A percentile compares a stretch with the other conserved stretches of the same genome.
phyloP scores from a whole-genome alignment of 1,140 invertebrate genomes.

The Heliothis virescens region DNA sequence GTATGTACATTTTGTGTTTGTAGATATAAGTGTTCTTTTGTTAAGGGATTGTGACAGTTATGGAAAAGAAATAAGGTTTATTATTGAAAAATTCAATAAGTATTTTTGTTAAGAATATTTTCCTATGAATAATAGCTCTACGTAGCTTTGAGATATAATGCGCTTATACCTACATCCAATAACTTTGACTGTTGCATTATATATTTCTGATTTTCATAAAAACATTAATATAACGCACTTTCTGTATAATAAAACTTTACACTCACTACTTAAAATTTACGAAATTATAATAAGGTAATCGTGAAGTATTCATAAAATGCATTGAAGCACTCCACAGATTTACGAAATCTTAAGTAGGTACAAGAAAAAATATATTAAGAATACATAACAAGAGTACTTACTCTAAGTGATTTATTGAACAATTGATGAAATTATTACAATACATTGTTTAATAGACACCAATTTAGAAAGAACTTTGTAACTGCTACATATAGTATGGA shows the following conservation, averaged over 20 bases:
- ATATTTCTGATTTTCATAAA: too few relatives aligned
- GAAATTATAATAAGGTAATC: not conserved
- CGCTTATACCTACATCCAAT: too few relatives aligned
- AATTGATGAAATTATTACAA: conserved; percentile 44
- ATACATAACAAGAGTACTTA: conserved; percentile 26
- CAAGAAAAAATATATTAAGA: conserved; percentile 17
- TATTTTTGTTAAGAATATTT: too few relatives aligned
- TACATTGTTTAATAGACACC: conserved; percentile 18
- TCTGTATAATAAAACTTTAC: too few relatives aligned
- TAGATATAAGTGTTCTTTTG: not conserved
- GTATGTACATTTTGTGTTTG: not conserved
- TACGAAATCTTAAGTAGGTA: not conserved
- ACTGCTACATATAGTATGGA: not conserved
- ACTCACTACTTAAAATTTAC: too few relatives aligned
- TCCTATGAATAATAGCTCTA: too few relatives aligned
- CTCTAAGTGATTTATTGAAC: conserved; percentile 30
- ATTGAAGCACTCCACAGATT: not conserved
- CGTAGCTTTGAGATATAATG: too few relatives aligned
- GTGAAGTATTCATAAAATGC: not conserved
- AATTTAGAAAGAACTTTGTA: not conserved
- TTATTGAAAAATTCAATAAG: too few relatives aligned
- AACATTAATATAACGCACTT: too few relatives aligned
- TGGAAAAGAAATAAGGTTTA: too few relatives aligned
- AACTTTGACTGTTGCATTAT: too few relatives aligned
- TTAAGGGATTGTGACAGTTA: too few relatives aligned